Evolutionary conservation across 2,888 invertebrate species (phyloP).

Genomic region (Mellilla xanthometata): DNA sequence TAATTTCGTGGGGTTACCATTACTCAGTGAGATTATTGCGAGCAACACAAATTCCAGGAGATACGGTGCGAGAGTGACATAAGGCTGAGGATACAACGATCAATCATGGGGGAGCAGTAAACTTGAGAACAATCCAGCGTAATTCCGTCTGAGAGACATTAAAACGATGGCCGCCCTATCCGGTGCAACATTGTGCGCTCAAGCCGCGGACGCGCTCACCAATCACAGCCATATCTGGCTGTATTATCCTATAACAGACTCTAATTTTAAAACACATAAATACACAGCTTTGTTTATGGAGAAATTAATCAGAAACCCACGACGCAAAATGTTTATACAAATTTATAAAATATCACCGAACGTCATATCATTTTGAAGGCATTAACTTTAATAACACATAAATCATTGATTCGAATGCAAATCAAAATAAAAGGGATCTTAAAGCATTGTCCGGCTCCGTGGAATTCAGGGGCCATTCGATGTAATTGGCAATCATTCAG

Average conservation of each 20-base stretch:
- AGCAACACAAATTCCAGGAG: slow-evolving; percentile 74
- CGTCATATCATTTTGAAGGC: slow-evolving; percentile 45
- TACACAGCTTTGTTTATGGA: background rate
- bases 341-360: slow-evolving; percentile 33
- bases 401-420: slow-evolving; percentile 73
- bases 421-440: slow-evolving; percentile 64
- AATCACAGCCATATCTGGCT: slow-evolving; percentile 30
- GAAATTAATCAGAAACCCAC: slow-evolving; percentile 26
- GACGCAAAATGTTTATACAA: slow-evolving; percentile 17
- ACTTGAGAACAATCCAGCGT: slow-evolving; percentile 81
- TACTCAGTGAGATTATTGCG: slow-evolving; percentile 74
- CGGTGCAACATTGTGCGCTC: slow-evolving; percentile 79
- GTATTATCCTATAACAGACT: slow-evolving; percentile 1
- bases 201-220: slow-evolving; percentile 39
- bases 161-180: slow-evolving; percentile 81
- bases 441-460: slow-evolving; percentile 67
- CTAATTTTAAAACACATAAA: slow-evolving; percentile 2
- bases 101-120: slow-evolving; percentile 79
- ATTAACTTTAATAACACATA: slow-evolving; percentile 65
- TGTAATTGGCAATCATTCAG: slow-evolving; percentile 82
- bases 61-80: slow-evolving; percentile 78
- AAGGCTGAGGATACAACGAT: slow-evolving; percentile 80
- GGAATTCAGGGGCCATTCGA: slow-evolving; percentile 79
- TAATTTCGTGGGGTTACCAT: slow-evolving; percentile 65
- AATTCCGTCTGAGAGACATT: slow-evolving; percentile 81